Base-by-base conservation (phyloP, 2,888 invertebrate species). In the Allolobophora icterica region DNA sequence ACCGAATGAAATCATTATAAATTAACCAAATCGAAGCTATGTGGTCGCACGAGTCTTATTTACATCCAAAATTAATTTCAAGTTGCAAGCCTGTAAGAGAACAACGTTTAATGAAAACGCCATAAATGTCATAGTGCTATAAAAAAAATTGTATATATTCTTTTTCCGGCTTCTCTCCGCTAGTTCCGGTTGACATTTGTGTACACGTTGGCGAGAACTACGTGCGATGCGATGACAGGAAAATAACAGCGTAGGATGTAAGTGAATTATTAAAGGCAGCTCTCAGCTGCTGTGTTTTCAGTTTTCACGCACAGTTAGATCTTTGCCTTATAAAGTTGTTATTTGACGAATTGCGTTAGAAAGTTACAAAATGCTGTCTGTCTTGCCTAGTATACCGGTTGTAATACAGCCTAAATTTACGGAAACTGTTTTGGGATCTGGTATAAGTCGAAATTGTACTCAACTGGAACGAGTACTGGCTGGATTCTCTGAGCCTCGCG, bases 171-270 rank as follows among this genome's bases (percentile, higher is more conserved):
- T 58, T 58, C 71, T 71, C 13, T 71, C n/a, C 11, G 30, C n/a
- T 71, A 71, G 17, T 34, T 87, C 35, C 87, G 87, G 87, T 87
- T 87, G 24, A 35, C 35, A 33, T 84, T 87, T 87, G 87, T 87
- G 34, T 87, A 87, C 87, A 87, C 87, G 87, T 87, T 87, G 87
- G 87, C 87, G 35, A 21, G 34, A 87, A 33, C 21, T 24, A 87
- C 87, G 87, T 87, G 87, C 34, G 87, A 19, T 35, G 24, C 6
- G 38, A 87, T 87, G 87, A 87, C 87, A 34, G 19, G 34, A 87
- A 34, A 38, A 33, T 34, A 24, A 87, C 87, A 24, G 38, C 38
- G 38, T 35, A 35, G 87, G 87, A 87, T 87, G 71, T 71, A 71
- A 71, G 71, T 71, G 11, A n/a, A n/a, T 71, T n/a, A 71, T 71